Percentiles rank a stretch among this genome's conserved stretches.
These are phyloP conservation scores for Neogobius melanostomus DNA, from an alignment of 2,113 vertebrate species.

Conservation along the genomic window DNA sequence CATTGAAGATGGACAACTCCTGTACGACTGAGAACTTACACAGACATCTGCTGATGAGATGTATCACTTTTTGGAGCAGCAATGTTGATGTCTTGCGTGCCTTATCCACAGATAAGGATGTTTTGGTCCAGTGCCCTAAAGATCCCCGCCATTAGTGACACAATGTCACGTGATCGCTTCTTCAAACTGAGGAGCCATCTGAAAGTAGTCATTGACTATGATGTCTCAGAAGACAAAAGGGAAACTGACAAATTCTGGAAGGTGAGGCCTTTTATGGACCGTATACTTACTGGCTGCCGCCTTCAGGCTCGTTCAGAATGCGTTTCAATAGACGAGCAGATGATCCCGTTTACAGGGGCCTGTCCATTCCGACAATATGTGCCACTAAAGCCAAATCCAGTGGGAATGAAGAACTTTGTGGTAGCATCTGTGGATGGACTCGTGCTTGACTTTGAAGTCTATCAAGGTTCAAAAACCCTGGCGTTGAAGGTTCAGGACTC, in stretches of 20 bases:
- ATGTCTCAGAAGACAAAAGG: not conserved
- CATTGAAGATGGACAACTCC: too few species aligned
- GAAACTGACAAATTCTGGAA: not conserved
- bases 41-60: too few species aligned
- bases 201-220: not conserved
- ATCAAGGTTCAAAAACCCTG: not conserved
- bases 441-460: not conserved
- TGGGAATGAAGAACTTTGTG: not conserved
- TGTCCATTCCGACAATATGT: not conserved
- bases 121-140: not conserved
- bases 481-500: too few species aligned
- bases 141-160: not conserved
- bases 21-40: too few species aligned
- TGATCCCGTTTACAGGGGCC: not conserved
- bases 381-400: not conserved
- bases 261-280: not conserved
- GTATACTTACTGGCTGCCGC: not conserved
- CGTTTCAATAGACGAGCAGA: not conserved
- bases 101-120: not conserved
- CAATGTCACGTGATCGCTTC: too few species aligned
- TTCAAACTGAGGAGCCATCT: too few species aligned
- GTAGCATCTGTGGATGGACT: not conserved
- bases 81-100: too few species aligned
- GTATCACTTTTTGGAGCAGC: too few species aligned
- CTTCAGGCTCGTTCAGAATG: not conserved